A percentile compares a stretch with the other conserved stretches of the same genome.
Conservation (phyloP, 2,113 vertebrate species). For the Otus sunia region DNA sequence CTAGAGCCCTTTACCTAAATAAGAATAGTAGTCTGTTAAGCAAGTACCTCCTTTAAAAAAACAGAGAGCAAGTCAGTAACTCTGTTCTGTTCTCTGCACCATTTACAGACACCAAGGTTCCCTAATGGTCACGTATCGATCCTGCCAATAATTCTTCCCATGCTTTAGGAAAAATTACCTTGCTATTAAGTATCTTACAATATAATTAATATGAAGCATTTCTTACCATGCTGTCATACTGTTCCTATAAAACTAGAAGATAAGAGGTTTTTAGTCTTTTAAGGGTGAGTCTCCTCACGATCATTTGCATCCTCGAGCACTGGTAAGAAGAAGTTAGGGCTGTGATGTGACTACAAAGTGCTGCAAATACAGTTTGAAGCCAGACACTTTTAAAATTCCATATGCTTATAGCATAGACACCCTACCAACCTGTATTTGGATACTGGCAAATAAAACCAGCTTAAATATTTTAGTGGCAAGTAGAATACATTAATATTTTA, state of each 20-base stretch:
- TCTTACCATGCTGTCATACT: not conserved
- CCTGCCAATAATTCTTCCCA: not conserved
- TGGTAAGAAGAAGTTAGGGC: not conserved
- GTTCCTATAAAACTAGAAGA: not conserved
- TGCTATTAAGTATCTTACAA: not conserved
- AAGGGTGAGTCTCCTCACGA: not conserved
- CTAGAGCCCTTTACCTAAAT: not conserved
- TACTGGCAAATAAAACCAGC: not conserved
- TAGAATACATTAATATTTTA: not conserved
- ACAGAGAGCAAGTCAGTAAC: not conserved
- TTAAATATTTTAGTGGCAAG: slow-evolving; percentile 23
- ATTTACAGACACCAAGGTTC: not conserved
- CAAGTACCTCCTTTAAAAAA: not conserved
- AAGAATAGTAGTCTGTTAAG: not conserved
- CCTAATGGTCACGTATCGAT: not conserved
- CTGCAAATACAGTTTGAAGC: not conserved
- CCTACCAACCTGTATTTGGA: not conserved
- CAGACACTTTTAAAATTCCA: not conserved
- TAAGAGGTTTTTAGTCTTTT: not conserved
- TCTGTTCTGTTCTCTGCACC: not conserved
- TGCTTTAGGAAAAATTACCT: not conserved
- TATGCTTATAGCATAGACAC: not conserved
- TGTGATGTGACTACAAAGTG: not conserved
- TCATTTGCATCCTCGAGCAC: not conserved
- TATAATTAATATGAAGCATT: not conserved